Conservation (phyloP, 2,888 invertebrate genomes). For the Brassicogethes aeneus region DNA sequence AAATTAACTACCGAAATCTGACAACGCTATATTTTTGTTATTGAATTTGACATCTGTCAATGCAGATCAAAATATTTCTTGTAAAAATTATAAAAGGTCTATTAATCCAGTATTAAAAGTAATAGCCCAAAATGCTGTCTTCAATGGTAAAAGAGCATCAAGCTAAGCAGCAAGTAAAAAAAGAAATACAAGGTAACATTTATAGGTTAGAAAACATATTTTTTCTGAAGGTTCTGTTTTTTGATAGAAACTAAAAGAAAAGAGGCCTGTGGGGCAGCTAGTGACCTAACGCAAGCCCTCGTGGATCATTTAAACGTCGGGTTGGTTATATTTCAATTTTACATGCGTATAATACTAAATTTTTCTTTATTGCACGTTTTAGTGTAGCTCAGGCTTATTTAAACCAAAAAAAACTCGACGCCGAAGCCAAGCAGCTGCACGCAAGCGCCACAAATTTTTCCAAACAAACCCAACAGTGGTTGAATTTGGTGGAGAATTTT, state of each 20-base stretch:
- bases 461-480: conserved; percentile 95
- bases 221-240: conserved; percentile 2
- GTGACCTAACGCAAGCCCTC: conserved; percentile 83
- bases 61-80: too few relatives aligned
- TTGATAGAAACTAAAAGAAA: conserved; percentile 79
- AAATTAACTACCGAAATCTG: too few relatives aligned
- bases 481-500: conserved; percentile 82
- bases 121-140: conserved; percentile 55
- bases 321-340: too few relatives aligned
- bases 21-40: too few relatives aligned
- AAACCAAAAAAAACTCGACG: conserved; percentile 95
- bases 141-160: conserved; percentile 84
- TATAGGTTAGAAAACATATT: not conserved
- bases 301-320: conserved; percentile 98
- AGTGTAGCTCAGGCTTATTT: conserved; percentile 97
- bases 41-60: too few relatives aligned
- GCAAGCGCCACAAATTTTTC: conserved; percentile 90
- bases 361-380: conserved; percentile 26
- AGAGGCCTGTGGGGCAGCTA: conserved; percentile 88
- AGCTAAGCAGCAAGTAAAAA: conserved; percentile 64
- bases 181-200: conserved; percentile 68
- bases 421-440: conserved; percentile 93
- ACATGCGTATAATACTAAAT: not conserved
- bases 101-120: too few relatives aligned
- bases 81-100: too few relatives aligned